These are phyloP conservation scores for Heliconius hewitsoni DNA, from an alignment of 1,140 invertebrate species.

Conservation along the genomic window DNA sequence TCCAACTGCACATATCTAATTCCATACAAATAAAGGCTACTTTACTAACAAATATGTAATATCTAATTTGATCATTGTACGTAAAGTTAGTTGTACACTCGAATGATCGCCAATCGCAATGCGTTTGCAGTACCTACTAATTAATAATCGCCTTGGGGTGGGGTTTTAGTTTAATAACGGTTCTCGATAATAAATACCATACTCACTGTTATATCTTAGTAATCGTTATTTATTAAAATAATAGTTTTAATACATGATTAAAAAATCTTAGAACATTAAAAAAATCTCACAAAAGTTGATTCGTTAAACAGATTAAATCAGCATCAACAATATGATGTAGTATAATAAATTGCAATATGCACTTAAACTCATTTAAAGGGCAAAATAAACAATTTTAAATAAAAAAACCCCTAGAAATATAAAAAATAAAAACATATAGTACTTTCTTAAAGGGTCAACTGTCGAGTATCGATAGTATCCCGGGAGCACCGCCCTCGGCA, in stretches of 20 bases:
- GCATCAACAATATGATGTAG: too few relatives aligned
- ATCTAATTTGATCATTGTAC: slow-evolving; percentile 22
- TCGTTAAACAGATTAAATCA: too few relatives aligned
- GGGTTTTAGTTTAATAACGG: slow-evolving; percentile 51
- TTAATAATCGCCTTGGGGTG: slow-evolving; percentile 60
- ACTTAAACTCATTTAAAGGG: background rate
- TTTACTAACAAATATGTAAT: slow-evolving; percentile 8
- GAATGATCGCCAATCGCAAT: slow-evolving; percentile 66
- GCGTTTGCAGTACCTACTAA: slow-evolving; percentile 59
- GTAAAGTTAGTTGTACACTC: slow-evolving; percentile 36
- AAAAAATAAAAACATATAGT: background rate
- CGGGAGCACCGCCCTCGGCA: slow-evolving; percentile 75
- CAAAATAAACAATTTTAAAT: background rate
- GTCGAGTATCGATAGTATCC: slow-evolving; percentile 47
- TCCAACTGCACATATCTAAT: background rate
- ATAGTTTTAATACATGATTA: background rate
- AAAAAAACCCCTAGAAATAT: background rate
- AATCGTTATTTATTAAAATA: background rate
- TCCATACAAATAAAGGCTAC: background rate
- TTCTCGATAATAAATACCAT: slow-evolving; percentile 45
- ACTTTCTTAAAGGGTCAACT: slow-evolving; percentile 29
- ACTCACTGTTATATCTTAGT: background rate
- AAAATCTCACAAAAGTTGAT: background rate
- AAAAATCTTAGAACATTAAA: background rate
- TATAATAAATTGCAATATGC: too few relatives aligned